Evolutionary conservation across 2,113 vertebrate species (phyloP).

Genomic region (Mixornis gularis): DNA sequence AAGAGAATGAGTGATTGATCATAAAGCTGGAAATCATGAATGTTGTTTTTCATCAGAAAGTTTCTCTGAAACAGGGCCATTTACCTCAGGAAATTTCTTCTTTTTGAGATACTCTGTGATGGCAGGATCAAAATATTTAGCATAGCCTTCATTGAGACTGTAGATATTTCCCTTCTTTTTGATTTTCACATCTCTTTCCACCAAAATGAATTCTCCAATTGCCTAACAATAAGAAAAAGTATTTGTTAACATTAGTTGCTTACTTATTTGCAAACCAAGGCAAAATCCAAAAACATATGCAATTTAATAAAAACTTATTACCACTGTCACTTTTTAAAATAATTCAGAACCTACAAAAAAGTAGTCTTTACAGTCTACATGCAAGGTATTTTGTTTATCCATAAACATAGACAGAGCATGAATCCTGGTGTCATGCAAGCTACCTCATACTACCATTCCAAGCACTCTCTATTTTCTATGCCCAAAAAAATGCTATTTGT

Average conservation of each 20-base stretch:
- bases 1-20: neutral
- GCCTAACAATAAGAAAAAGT: conserved; percentile 69
- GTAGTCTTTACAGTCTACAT: neutral
- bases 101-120: conserved; percentile 88
- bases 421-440: neutral
- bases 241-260: neutral
- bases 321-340: neutral
- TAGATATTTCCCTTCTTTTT: conserved; percentile 96
- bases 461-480: neutral
- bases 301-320: neutral
- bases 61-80: neutral
- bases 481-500: neutral
- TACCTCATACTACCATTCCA: neutral
- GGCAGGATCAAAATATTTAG: conserved; percentile 88
- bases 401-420: neutral
- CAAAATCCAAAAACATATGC: neutral
- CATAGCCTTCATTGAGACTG: conserved; percentile 95
- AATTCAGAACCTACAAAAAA: neutral
- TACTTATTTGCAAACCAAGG: neutral
- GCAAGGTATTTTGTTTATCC: neutral
- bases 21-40: neutral
- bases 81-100: conserved; percentile 92
- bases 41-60: neutral
- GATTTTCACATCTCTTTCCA: conserved; percentile 89
- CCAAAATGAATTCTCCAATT: conserved; percentile 95